Evolutionary conservation across 2,888 invertebrate species (phyloP).

Genomic region (Leptothorax acervorum): DNA sequence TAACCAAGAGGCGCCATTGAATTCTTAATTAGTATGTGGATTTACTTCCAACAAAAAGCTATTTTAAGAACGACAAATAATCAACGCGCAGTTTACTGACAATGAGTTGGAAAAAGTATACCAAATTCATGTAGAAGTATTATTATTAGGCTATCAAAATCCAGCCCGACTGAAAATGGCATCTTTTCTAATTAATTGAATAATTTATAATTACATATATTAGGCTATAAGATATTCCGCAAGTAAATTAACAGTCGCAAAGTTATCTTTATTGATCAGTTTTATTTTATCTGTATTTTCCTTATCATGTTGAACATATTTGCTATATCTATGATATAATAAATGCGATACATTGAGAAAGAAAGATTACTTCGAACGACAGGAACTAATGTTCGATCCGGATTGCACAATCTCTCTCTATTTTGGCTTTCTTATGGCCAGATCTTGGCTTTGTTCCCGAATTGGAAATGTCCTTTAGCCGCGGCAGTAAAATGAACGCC

Average conservation of each 20-base stretch:
- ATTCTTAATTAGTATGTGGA: neutral
- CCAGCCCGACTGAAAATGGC: neutral
- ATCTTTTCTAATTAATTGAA: too few species aligned
- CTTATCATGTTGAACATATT: neutral
- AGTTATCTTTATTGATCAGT: neutral
- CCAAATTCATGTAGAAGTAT: too few species aligned
- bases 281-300: neutral
- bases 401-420: slow-evolving; percentile 75
- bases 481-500: slow-evolving; percentile 25
- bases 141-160: too few species aligned
- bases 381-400: slow-evolving; percentile 51
- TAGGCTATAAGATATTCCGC: neutral
- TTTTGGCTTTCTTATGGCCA: slow-evolving; percentile 73
- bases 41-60: too few species aligned
- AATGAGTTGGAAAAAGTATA: too few species aligned
- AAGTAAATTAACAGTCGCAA: neutral
- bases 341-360: neutral
- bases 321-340: neutral
- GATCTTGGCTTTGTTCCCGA: slow-evolving; percentile 76
- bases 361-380: slow-evolving; percentile 26
- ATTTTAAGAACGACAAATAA: too few species aligned
- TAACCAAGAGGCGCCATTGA: neutral
- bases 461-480: slow-evolving; percentile 69
- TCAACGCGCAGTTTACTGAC: too few species aligned
- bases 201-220: neutral